Evolutionary conservation across 2,797 vertebrate genomes (phyloP).

Genomic region (Semotilus atromaculatus): DNA sequence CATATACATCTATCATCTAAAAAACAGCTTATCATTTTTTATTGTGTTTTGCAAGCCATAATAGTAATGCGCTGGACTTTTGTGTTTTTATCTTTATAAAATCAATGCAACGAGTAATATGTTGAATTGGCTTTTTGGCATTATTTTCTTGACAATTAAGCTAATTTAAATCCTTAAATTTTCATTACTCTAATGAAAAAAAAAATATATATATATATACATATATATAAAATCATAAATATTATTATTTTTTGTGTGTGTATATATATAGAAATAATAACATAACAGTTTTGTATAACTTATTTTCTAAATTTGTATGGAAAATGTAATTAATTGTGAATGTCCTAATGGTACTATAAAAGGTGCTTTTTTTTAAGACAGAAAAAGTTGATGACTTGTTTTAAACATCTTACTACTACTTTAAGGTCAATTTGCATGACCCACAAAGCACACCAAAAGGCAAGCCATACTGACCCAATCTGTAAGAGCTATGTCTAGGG

Average conservation of each 20-base stretch:
- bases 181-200: background rate
- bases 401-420: background rate
- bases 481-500: background rate
- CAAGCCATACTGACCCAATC: background rate
- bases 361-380: background rate
- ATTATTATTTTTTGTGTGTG: too few species aligned
- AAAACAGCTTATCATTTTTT: background rate
- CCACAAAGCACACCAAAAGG: background rate
- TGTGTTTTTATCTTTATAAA: background rate
- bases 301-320: too few species aligned
- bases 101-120: too few species aligned
- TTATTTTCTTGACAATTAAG: background rate
- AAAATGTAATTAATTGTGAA: background rate
- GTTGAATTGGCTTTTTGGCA: background rate
- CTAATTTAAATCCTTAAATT: background rate
- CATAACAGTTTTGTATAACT: background rate
- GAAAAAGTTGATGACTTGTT: background rate
- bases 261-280: background rate
- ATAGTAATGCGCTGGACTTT: too few species aligned
- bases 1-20: background rate
- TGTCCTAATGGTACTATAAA: too few species aligned
- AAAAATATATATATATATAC: background rate
- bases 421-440: slow-evolving; percentile 13
- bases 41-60: background rate
- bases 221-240: too few species aligned